Conservation (phyloP, 2,888 invertebrate species). For the Eilema sororculum region DNA sequence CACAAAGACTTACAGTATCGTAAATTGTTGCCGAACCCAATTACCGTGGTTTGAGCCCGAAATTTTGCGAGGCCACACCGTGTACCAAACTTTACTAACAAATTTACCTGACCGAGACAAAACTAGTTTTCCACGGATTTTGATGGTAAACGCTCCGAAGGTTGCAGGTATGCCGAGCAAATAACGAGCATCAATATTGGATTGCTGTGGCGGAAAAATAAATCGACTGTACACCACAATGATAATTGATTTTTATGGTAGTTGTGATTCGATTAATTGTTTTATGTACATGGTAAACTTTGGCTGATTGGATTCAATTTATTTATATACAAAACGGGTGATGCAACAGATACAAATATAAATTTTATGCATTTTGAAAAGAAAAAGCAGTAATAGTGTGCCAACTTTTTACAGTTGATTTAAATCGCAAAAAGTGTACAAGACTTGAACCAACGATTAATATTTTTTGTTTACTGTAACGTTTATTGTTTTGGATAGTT, state of each 20-base stretch:
- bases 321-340: not conserved
- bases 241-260: constrained; percentile 11
- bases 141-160: constrained; percentile 47
- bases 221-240: not conserved
- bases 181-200: constrained; percentile 39
- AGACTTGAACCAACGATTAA: too few relatives aligned
- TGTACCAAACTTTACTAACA: constrained; percentile 57
- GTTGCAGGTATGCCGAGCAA: constrained; percentile 40
- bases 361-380: too few relatives aligned
- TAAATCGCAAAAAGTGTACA: too few relatives aligned
- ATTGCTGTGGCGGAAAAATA: constrained; percentile 22
- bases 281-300: not conserved
- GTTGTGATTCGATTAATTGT: not conserved
- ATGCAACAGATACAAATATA: too few relatives aligned
- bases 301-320: not conserved
- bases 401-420: too few relatives aligned
- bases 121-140: constrained; percentile 61
- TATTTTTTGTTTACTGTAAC: too few relatives aligned
- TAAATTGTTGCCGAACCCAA: constrained; percentile 76
- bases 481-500: too few relatives aligned
- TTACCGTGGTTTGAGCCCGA: constrained; percentile 64
- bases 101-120: constrained; percentile 54
- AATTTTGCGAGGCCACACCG: constrained; percentile 52
- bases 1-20: constrained; percentile 54
- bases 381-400: too few relatives aligned